Evolutionary conservation across 2,797 vertebrate species (phyloP), one percentile per base, ranked within the genome.

Genomic region (Adelosebastes latens): DNA sequence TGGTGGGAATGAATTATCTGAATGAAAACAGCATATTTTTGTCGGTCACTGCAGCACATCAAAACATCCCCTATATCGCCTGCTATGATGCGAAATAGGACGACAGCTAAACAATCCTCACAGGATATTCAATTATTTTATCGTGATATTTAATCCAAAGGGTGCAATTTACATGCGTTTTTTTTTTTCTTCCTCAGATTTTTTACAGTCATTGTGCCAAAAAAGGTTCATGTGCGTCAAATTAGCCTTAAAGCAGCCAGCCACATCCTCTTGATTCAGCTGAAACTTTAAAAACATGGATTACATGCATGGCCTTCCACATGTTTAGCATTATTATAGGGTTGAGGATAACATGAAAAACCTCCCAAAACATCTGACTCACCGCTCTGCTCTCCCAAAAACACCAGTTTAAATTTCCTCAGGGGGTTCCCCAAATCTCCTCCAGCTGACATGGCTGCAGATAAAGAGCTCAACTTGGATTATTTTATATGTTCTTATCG

Each of bases 351-450:
- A 82, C 56, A 87, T 65, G 32, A 87, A 87, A 55, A 88, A 55
- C 72, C 74, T 68, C 59, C 71, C 49, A 16, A 52, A 46, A 72
- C 49, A 42, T 69, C 62, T 81, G 88, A 97, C 97, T 97, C 92
- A 98, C 97, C 97, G 95, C 97, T 98, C 93, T 98, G 97, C 92
- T 98, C 97, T 78, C 97, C 97, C 90, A 98, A 94, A 96, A 98
- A 98, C 27, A 97, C 97, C 82, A 98, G 96, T 94, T 98, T 98
- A 94, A 98, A 98, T 97, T 98, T 98, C 93, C 97, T 96, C 94
- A 98, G 95, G 87, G 97, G 97, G 90, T 97, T 98, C 94, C 97
- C 97, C 92, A 98, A 95, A 91, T 98, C 97, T 94, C 96, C 97
- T 94, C 96, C 97, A 77, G 96, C 93, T 59, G 97, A 97, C 97